Conservation (phyloP, 2,888 invertebrate species). For the Phytoseiulus persimilis region DNA sequence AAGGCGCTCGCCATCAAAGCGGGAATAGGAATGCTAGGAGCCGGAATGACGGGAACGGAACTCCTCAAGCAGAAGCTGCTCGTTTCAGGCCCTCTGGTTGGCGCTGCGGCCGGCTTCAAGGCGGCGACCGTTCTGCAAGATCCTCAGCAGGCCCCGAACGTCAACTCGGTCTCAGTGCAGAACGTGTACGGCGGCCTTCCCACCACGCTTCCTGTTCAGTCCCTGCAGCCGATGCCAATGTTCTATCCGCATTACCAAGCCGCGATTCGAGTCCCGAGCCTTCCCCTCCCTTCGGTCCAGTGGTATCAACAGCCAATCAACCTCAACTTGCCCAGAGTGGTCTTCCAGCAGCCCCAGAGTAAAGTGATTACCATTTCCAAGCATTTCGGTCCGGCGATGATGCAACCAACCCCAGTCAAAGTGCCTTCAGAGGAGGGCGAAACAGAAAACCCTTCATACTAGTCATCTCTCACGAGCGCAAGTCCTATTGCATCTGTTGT, state of each 20-base stretch:
- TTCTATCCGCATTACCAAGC: neutral
- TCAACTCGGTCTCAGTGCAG: neutral
- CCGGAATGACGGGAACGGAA: no score
- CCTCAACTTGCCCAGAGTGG: neutral
- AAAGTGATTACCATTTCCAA: neutral
- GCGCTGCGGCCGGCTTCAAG: neutral
- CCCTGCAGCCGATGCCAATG: neutral
- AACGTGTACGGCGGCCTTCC: neutral
- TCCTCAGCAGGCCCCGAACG: neutral
- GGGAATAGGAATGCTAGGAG: no score
- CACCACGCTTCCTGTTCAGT: neutral
- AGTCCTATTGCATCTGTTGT: no score
- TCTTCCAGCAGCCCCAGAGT: neutral
- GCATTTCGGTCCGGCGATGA: neutral
- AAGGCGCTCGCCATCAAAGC: no score
- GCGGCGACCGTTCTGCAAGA: neutral
- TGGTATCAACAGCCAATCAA: neutral
- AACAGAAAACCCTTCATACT: neutral
- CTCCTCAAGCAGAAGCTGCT: neutral
- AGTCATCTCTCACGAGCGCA: no score
- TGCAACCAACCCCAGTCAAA: neutral
- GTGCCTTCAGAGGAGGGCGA: neutral
- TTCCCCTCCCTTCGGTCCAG: neutral
- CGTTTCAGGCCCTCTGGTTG: neutral
- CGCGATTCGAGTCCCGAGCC: neutral